Evolutionary conservation across 30 jellyfish, hydroid and myxozoan species (phyloP), one percentile per base, ranked within the genome.

Genomic region (Aurelia aurita): DNA sequence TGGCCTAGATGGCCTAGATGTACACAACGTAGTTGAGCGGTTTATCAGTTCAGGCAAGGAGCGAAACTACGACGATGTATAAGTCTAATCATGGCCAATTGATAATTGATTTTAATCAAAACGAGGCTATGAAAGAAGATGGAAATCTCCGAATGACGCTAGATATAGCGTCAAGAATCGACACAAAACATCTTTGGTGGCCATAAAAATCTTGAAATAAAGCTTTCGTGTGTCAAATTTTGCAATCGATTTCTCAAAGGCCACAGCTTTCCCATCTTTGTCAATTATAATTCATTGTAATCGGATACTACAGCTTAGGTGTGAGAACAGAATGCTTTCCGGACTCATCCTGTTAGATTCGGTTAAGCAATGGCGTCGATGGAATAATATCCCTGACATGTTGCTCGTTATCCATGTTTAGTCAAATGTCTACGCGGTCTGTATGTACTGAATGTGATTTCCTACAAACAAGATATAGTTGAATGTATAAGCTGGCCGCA

Each of bases 401-500:
- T 55, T 55, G 67, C 67, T 55, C 29, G 15, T 55, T 55, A 55
- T 55, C 67, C 25, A 39, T 39, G 51, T 39, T 39, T 39, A 39
- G 51, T 39, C 51, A 55, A 55, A 55, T 55, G 25, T 55, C 29
- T 55, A 22, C 29, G 67, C 29, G 67, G 67, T 55, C 75, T 29
- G 49, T 27, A 23, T 63, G 58, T 16, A 12, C 59, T 67, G 22
- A 21, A 67, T 67, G 79, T 67, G 79, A 67, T 67, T 67, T 67
- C 79, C 79, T 28, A 18, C 57, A 18, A 67, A 67, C 26, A 67
- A 21, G 58, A 23, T 22, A 27, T 23, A 29, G 8, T 6, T 16
- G 18, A 26, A 27, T 3, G 2, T 18, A 34, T 13, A 67, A 51
- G 20, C 57, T 51, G 14, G 46, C 75, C 22, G 22, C 75, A 22